Conservation (phyloP, 1,140 invertebrate species). For the Eumeta japonica region DNA sequence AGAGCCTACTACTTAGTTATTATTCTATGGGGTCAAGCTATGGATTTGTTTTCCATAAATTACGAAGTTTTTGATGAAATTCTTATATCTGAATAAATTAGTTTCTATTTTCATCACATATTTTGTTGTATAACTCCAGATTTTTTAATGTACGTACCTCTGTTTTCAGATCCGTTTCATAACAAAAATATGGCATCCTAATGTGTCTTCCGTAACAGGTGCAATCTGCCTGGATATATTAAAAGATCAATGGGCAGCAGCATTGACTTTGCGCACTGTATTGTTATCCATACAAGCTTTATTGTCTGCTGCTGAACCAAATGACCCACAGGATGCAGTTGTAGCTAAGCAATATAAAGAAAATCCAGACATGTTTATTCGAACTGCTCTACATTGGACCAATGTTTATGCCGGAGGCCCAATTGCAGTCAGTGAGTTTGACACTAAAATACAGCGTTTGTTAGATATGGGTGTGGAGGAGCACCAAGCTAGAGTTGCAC, state of each 20-base stretch:
- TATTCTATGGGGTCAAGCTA: too few relatives aligned
- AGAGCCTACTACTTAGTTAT: too few relatives aligned
- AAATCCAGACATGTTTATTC: conserved; percentile 78
- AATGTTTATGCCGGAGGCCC: conserved; percentile 89
- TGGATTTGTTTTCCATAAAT: too few relatives aligned
- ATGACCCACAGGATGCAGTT: conserved; percentile 96
- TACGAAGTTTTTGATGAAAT: too few relatives aligned
- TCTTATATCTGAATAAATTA: too few relatives aligned
- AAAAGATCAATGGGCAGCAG: conserved; percentile 99
- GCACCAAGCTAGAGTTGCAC: conserved; percentile 75
- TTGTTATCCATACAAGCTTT: conserved; percentile 90
- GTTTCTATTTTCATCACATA: too few relatives aligned
- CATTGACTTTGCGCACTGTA: conserved; percentile 96
- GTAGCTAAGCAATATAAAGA: conserved; percentile 96
- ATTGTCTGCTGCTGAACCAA: conserved; percentile 89
- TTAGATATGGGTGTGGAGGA: conserved; percentile 88
- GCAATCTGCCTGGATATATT: conserved; percentile 99
- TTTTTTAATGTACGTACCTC: too few relatives aligned
- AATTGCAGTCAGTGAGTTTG: conserved; percentile 66
- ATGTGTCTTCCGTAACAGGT: conserved; percentile 98
- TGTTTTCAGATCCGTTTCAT: conserved; percentile 82
- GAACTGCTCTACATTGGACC: conserved; percentile 94
- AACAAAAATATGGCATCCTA: conserved; percentile 99
- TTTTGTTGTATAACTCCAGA: too few relatives aligned
- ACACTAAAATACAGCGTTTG: conserved; percentile 78